Evolutionary conservation across 2,888 invertebrate genomes (phyloP).

Genomic region (Neoitamus cyanurus): DNA sequence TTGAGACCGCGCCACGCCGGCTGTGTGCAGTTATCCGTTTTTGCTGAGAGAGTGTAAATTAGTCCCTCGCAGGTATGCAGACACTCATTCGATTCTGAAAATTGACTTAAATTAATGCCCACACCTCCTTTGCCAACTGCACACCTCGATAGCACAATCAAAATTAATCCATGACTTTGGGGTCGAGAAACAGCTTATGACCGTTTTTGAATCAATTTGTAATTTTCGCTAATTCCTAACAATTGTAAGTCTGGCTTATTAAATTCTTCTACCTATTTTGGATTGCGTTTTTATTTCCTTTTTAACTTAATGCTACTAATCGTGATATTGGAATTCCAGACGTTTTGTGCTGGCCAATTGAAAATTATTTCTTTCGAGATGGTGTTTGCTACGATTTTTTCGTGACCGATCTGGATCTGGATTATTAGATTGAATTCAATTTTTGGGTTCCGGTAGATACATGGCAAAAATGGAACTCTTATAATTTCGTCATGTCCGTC

Average conservation of each 20-base stretch:
- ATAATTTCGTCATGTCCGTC: too few relatives aligned
- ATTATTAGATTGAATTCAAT: too few relatives aligned
- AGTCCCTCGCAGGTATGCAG: not conserved
- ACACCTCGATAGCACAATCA: not conserved
- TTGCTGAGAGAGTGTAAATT: not conserved
- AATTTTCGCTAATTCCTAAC: not conserved
- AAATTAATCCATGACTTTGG: not conserved
- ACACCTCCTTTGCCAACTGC: not conserved
- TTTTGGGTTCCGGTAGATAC: too few relatives aligned
- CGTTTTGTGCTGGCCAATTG: too few relatives aligned
- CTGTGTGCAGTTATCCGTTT: not conserved
- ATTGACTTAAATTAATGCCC: not conserved
- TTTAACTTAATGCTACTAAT: too few relatives aligned
- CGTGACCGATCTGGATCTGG: too few relatives aligned
- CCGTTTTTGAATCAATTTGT: not conserved
- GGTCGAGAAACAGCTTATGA: not conserved
- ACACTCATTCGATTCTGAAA: not conserved
- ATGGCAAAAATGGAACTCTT: too few relatives aligned
- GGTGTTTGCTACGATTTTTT: too few relatives aligned
- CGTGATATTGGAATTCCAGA: too few relatives aligned
- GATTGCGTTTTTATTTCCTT: too few relatives aligned
- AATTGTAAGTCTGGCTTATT: not conserved
- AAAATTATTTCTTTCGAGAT: too few relatives aligned
- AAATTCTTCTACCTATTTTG: too few relatives aligned
- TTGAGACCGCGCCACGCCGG: not conserved